Base-by-base conservation (phyloP, 2,113 vertebrate species). In the Galeopterus variegatus region DNA sequence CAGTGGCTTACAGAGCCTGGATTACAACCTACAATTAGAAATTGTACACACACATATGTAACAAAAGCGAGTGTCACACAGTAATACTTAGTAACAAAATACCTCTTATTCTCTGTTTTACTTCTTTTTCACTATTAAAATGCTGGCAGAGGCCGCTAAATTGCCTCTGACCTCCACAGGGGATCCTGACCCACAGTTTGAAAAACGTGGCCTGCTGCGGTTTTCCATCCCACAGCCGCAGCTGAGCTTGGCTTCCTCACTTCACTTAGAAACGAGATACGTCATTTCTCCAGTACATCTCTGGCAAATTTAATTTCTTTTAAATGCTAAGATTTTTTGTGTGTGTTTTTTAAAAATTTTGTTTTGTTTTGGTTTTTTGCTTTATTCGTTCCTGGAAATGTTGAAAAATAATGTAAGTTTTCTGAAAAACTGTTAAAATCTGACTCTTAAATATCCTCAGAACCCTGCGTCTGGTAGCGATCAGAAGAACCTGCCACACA, bases 401-500 rank as follows among this genome's bases (percentile, higher is more conserved):
- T 41, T 18, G 67, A 73, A 21, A 24, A 52, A 1, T 18, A 2
- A 17, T 4, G 8, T 50, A 33, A 24, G n/a, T 1, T 80, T 60
- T 64, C 56, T 24, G 36, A 65, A 4, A 33, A 65, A 4, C n/a
- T 8, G 0, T 8, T 21, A 13, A 52, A 56, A 28, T 0, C 15
- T 1, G 26, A 10, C 7, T 13, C 23, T 56, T 14, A 3, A 0
- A 5, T 0, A 2, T 18, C 28, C 31, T 3, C 0, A 31, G 67
- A 67, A 21, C 50, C 45, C 2, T 31, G 13, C 2, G 64, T 50
- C 65, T 31, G 1, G 52, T 18, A 1, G 45, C 0, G 1, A 2
- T 3, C 48, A 56, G n/a, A 7, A 13, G 54, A 1, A 28, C 5
- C 69, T 15, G 31, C 12, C 0, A 0, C n/a, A 2, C 1, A 15